Conservation (phyloP, 2,113 vertebrate genomes). For the Colius striatus region DNA sequence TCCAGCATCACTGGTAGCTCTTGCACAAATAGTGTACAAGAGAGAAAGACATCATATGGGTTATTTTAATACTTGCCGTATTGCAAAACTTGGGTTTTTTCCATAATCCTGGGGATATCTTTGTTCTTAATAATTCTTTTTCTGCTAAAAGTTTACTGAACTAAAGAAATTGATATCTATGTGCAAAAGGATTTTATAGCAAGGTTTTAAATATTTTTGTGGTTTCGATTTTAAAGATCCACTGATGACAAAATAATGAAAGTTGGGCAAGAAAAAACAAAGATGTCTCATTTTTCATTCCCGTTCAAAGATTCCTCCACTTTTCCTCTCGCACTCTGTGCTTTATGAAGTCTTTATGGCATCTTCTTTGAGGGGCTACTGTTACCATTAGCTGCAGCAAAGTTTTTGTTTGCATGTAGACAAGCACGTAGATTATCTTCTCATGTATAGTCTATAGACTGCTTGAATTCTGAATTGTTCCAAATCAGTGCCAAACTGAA, state of each 20-base stretch:
- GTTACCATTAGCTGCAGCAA: not conserved
- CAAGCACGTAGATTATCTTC: not conserved
- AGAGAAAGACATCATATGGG: not conserved
- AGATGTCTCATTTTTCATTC: not conserved
- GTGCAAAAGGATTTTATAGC: not conserved
- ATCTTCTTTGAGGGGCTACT: not conserved
- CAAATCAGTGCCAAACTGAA: not conserved
- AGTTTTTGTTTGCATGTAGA: not conserved
- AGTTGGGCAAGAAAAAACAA: not conserved
- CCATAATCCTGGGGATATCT: not conserved
- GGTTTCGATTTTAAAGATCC: not conserved
- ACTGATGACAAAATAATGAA: not conserved
- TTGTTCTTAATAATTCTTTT: not conserved
- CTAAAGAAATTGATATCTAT: not conserved
- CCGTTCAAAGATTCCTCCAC: not conserved
- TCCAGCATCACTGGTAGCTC: not conserved
- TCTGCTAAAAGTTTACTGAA: not conserved
- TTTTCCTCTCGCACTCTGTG: rapidly evolving
- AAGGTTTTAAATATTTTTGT: not conserved
- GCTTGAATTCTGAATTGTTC: not conserved
- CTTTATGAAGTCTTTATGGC: not conserved
- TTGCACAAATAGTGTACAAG: not conserved
- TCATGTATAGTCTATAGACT: not conserved
- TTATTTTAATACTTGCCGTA: not conserved
- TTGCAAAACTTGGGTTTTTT: not conserved